Conservation (phyloP, 2,888 invertebrate genomes). For the Xanthia togata region DNA sequence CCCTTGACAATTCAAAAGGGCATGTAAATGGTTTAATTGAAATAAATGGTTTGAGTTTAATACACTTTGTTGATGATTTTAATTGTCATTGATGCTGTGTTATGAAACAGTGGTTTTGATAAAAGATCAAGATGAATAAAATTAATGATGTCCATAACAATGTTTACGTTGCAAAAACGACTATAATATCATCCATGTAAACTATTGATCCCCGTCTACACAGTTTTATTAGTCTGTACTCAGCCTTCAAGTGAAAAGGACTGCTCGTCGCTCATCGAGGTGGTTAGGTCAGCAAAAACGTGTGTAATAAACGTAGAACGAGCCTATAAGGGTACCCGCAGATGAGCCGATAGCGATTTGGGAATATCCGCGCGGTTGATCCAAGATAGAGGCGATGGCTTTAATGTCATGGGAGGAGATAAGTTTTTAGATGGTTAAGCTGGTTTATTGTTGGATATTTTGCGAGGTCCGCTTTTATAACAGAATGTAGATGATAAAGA, state of each 20-base stretch:
- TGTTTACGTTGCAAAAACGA: neutral
- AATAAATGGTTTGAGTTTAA: no score
- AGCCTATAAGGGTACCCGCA: conserved; percentile 66
- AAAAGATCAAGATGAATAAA: neutral
- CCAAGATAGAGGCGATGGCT: conserved; percentile 35
- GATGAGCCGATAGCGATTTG: conserved; percentile 54
- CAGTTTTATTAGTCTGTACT: conserved; percentile 56
- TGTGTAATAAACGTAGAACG: conserved; percentile 69
- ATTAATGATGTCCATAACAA: neutral
- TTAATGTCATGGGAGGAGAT: conserved; percentile 37
- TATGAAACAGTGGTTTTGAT: neutral
- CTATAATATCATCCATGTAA: conserved; percentile 18
- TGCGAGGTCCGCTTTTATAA: neutral
- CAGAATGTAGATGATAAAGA: neutral
- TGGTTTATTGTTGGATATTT: conserved; percentile 17
- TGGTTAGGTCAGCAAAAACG: conserved; percentile 74
- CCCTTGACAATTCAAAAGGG: no score
- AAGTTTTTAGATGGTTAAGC: conserved; percentile 27
- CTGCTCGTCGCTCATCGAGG: conserved; percentile 65
- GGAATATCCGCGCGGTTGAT: conserved; percentile 37
- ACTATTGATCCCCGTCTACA: conserved; percentile 22
- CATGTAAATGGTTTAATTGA: no score
- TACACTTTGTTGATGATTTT: neutral
- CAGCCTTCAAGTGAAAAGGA: conserved; percentile 57
- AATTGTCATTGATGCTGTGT: neutral